Evolutionary conservation across 2,888 invertebrate genomes (phyloP), one percentile per base, ranked within the genome.

Genomic region (Carterocephalus palaemon): DNA sequence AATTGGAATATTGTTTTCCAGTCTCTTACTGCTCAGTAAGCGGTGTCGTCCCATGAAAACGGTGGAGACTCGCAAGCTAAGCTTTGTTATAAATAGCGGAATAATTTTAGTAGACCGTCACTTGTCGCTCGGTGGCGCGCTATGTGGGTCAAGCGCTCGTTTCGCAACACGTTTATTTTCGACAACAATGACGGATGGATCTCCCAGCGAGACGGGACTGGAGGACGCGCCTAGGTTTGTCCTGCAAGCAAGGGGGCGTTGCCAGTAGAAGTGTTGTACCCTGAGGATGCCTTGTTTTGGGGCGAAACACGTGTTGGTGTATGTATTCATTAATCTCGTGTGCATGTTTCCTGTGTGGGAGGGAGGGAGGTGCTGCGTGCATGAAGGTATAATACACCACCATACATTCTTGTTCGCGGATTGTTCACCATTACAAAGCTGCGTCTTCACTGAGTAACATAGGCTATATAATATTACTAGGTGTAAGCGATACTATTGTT

Each of bases 211-310:
- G 6, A 12, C 20, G 12, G 26, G 26, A n/a, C n/a, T n/a, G n/a
- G n/a, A n/a, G n/a, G n/a, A n/a, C n/a, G n/a, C n/a, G n/a, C n/a
- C n/a, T n/a, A n/a, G n/a, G 13, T 33, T 19, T 33, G 19, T 20
- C 20, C 33, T 12, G 28, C 33, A 26, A 7, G 12, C 8, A 26
- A 13, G 16, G 29, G 24, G 7, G 28, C 20, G 36, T 20, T 23
- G 49, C 46, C 49, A 52, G 57, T 57, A 52, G 54, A 57, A 53
- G 56, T n/a, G n/a, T n/a, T n/a, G n/a, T n/a, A n/a, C n/a, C n/a
- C n/a, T n/a, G n/a, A n/a, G n/a, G n/a, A n/a, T n/a, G n/a, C n/a
- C n/a, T n/a, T n/a, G n/a, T n/a, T n/a, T n/a, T n/a, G n/a, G n/a
- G n/a, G n/a, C n/a, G n/a, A n/a, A n/a, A n/a, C n/a, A n/a, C n/a